Evolutionary conservation across 2,113 vertebrate genomes (phyloP).

Genomic region (Oreochromis tanganicae): DNA sequence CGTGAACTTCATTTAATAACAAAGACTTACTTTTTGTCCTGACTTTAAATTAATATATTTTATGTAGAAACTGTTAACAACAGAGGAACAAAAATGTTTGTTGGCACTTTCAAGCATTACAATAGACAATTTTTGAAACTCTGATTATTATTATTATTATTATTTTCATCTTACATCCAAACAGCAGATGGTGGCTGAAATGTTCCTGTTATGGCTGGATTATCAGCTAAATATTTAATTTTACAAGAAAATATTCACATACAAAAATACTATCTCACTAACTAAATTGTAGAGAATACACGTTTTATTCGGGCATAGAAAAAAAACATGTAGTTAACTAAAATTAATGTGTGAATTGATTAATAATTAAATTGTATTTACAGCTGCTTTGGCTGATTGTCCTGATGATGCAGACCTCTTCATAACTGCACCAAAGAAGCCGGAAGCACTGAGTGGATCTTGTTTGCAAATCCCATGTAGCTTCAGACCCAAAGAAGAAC

Average conservation of each 20-base stretch:
- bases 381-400: background rate
- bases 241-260: background rate
- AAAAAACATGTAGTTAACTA: background rate
- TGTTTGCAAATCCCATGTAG: no score
- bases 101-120: background rate
- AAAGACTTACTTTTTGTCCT: background rate
- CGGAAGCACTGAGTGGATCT: background rate
- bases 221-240: background rate
- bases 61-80: background rate
- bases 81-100: no score
- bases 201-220: background rate
- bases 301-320: no score
- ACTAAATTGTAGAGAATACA: background rate
- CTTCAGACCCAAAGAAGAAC: no score
- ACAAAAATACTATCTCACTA: background rate
- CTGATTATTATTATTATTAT: background rate
- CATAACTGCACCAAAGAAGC: rapidly evolving
- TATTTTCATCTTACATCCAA: background rate
- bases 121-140: background rate
- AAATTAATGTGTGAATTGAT: background rate
- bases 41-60: background rate
- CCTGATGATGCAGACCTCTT: rapidly evolving
- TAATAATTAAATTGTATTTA: background rate
- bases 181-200: background rate
- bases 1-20: background rate